phyloP scores from a whole-genome alignment of 2,888 invertebrate genomes.

The Tupiocoris notatus region DNA sequence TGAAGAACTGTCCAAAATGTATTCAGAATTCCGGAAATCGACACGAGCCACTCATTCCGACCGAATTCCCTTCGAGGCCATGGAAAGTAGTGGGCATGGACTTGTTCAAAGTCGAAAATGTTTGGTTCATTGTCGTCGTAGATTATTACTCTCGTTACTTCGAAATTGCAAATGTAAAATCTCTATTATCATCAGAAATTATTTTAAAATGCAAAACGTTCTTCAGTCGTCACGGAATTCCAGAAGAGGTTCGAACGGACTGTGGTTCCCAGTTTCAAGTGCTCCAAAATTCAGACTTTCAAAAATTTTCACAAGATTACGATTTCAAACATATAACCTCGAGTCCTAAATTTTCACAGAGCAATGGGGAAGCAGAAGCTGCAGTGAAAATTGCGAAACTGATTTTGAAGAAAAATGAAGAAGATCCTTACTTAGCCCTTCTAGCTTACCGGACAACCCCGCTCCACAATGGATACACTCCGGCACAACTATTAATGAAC shows the following conservation, averaged over 20 bases:
- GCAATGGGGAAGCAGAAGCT: too few species aligned
- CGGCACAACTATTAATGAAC: too few species aligned
- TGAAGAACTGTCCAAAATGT: slow-evolving; percentile 2
- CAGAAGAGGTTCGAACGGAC: too few species aligned
- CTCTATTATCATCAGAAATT: background rate
- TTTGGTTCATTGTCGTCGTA: background rate
- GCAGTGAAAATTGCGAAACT: too few species aligned
- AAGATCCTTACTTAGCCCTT: too few species aligned
- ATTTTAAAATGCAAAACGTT: slow-evolving; percentile 9
- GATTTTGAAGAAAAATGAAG: too few species aligned
- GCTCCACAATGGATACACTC: too few species aligned
- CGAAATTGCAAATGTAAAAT: background rate
- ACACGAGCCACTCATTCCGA: slow-evolving; percentile 12
- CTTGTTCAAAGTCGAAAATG: slow-evolving; percentile 3
- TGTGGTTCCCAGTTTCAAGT: too few species aligned
- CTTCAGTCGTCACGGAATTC: background rate
- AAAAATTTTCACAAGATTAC: too few species aligned
- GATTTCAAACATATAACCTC: too few species aligned
- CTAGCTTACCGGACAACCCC: slow-evolving; percentile 4
- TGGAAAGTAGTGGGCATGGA: slow-evolving; percentile 22
- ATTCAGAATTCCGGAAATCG: background rate
- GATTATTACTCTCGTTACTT: slow-evolving; percentile 15
- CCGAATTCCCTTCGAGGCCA: slow-evolving; percentile 1
- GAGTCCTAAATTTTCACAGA: too few species aligned
- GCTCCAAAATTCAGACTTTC: too few species aligned